Conservation (phyloP, 2,888 invertebrate species). For the Tipula lateralis region DNA sequence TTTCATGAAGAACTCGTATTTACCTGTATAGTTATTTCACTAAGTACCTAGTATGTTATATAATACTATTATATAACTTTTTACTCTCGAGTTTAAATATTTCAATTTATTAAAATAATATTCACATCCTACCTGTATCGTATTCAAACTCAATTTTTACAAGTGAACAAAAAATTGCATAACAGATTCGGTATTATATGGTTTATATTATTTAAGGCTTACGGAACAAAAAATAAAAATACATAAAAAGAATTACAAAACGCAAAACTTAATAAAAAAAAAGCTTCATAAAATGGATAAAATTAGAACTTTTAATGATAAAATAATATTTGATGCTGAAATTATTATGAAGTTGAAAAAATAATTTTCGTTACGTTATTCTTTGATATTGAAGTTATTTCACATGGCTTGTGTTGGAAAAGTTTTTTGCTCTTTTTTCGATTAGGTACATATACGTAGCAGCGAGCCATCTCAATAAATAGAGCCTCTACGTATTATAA, state of each 20-base stretch:
- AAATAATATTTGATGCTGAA: not conserved
- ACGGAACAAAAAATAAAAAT: not conserved
- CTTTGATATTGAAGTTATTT: not conserved
- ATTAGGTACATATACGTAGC: too few relatives aligned
- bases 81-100: not conserved
- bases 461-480: too few relatives aligned
- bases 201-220: not conserved
- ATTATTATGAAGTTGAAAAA: not conserved
- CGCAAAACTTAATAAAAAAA: not conserved
- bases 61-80: not conserved
- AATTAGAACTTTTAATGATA: slow-evolving; percentile 24
- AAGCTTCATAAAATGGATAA: not conserved
- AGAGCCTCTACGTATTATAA: too few relatives aligned
- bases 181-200: not conserved
- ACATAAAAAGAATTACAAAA: not conserved
- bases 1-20: too few relatives aligned
- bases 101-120: not conserved
- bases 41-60: not conserved
- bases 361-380: not conserved
- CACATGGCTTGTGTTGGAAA: not conserved
- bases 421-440: too few relatives aligned
- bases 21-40: not conserved
- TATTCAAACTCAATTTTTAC: not conserved
- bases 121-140: not conserved
- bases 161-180: not conserved